Percentiles rank a stretch among this genome's conserved stretches.
phyloP scores from a whole-genome alignment of 2,888 invertebrate genomes.

The Saturnia pavonia region DNA sequence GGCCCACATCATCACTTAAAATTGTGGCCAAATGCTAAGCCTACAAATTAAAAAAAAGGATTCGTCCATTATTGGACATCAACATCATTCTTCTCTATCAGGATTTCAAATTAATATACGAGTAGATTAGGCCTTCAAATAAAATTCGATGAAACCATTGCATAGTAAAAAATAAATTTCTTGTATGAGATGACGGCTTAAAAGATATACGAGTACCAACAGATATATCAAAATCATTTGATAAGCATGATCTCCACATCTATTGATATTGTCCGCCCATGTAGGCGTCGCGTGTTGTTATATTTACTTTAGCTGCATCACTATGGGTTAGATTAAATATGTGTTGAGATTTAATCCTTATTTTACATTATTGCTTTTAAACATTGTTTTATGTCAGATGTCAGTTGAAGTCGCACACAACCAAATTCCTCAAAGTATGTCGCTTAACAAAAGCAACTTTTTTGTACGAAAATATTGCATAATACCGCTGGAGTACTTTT shows the following conservation, averaged over 20 bases:
- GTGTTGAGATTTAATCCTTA: too few relatives aligned
- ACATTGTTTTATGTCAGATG: too few relatives aligned
- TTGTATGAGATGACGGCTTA: background rate
- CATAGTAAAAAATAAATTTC: background rate
- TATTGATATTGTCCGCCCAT: background rate
- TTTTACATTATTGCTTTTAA: too few relatives aligned
- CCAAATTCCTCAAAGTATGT: too few relatives aligned
- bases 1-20: too few relatives aligned
- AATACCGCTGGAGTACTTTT: background rate
- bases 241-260: background rate
- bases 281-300: background rate
- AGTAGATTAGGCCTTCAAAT: background rate
- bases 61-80: too few relatives aligned
- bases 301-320: background rate
- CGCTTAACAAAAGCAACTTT: too few relatives aligned
- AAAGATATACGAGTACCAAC: background rate
- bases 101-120: background rate
- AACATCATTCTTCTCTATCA: too few relatives aligned
- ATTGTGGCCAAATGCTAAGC: too few relatives aligned
- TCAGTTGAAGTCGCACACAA: too few relatives aligned
- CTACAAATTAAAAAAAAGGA: too few relatives aligned
- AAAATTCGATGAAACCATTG: background rate
- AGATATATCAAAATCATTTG: background rate
- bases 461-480: background rate
- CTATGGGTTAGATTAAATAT: background rate